Evolutionary conservation across 2,888 invertebrate species (phyloP), one percentile per base, ranked within the genome.

Genomic region (Atrina japonica): DNA sequence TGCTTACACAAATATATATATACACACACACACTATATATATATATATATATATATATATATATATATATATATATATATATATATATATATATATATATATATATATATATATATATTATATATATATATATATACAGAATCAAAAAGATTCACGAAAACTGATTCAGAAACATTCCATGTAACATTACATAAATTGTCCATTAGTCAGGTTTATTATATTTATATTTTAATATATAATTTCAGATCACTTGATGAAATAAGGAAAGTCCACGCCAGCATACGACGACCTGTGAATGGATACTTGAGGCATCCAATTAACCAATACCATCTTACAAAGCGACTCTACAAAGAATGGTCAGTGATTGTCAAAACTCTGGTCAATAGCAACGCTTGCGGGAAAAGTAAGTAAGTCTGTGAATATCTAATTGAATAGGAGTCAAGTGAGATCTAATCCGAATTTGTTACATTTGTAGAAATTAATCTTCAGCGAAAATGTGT

Each of bases 291-390:
- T 18, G 16, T 66, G n/a, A 55, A 70, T 27, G 47, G 40, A 16
- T 84, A 82, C 49, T 60, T 86, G n/a, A 69, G 75, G 1, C 81
- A 86, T 53, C 86, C 86, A 27, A 58, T 86, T 50, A 84, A 84
- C 58, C 73, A 81, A 3, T 82, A 75, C 52, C 82, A 82, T 56
- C 67, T 86, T 56, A 75, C 80, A 16, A 80, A 80, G 66, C 70
- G 86, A 16, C 70, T 86, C 7, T 69, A 63, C 23, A 65, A 41
- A 23, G 68, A 75, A 14, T 86, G 86, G 86, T 40, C 71, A 30
- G 61, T 70, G 3, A 76, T 79, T 1, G 53, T 81, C 0, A 45
- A 73, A 11, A 63, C 65, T 11, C 56, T 86, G 1, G 60, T 78
- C n/a, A 68, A 78, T 3, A 80, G 80, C 53, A 76, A 79, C 53